Base-by-base conservation (phyloP, 2,797 vertebrate species). In the Anniella stebbinsi region DNA sequence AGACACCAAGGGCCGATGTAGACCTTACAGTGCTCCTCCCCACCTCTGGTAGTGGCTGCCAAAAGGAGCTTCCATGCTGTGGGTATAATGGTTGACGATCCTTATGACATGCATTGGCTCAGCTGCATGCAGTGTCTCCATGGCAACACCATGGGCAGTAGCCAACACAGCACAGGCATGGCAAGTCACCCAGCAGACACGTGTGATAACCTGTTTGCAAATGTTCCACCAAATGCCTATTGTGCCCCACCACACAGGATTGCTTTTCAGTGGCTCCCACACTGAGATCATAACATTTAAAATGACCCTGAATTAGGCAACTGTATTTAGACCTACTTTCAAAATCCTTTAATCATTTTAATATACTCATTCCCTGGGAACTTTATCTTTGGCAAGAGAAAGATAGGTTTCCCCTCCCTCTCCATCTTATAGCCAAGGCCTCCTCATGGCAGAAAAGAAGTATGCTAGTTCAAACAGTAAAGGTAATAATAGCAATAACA, bases 401-500 rank as follows among this genome's bases (percentile, higher is more conserved):
- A 54, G 88, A 51, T 48, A 83, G n/a, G 48, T 48, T 48, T 48
- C 10, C 2, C 1, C 17, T 12, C 2, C 48, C 5, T 33, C 13
- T 11, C 12, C 54, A 83, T 83, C 23, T 87, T 90, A 83, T 80
- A 87, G 80, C 88, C 0, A 0, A 81, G 86, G 67, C 75, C 87
- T 84, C 38, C 12, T 48, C 23, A 1, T 76, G 89, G 85, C 91
- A 94, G 82, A 84, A 94, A 94, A 93, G 80, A 92, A 92, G 75
- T 81, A 87, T 84, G 83, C 88, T n/a, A n/a, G n/a, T 93, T 95
- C 87, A 93, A 93, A 90, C 90, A 93, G 91, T 89, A 90, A 80
- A 94, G 92, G 95, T 96, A 96, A 96, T 96, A 96, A 94, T 94
- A 94, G 95, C 92, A 92, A 93, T 92, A 95, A 95, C 92, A 94